Evolutionary conservation across 1,140 invertebrate genomes (phyloP).

Genomic region (Penaeus japonicus): DNA sequence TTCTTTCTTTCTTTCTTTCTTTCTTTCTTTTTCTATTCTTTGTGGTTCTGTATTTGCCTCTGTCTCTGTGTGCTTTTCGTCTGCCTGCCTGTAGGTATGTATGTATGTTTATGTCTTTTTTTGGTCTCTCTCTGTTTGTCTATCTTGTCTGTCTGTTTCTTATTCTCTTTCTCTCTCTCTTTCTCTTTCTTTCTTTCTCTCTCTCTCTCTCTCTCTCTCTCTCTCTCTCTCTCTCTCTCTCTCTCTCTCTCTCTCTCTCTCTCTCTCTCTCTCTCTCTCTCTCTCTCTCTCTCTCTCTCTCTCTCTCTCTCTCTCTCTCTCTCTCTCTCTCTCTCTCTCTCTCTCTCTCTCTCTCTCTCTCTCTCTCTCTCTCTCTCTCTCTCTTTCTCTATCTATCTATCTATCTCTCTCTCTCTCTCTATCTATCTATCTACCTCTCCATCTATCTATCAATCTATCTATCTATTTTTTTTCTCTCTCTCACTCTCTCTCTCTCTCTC

Average conservation of each 20-base stretch:
- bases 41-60: background rate
- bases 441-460: too few relatives aligned
- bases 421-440: too few relatives aligned
- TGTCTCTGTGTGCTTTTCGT: background rate
- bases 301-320: background rate
- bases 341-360: background rate
- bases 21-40: background rate
- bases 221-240: slow-evolving; percentile 15
- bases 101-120: background rate
- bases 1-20: background rate
- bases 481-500: too few relatives aligned
- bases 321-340: slow-evolving; percentile 16
- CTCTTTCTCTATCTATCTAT: background rate
- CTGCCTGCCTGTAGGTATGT: too few relatives aligned
- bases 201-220: slow-evolving; percentile 15
- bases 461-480: too few relatives aligned
- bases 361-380: background rate
- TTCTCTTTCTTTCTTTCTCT: background rate
- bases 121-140: background rate
- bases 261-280: background rate
- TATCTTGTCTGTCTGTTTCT: background rate
- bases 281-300: background rate
- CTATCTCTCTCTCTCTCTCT: background rate
- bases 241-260: slow-evolving; percentile 11
- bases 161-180: background rate